Percentiles rank a stretch among this genome's conserved stretches.
Evolutionary conservation across 2,113 vertebrate species (phyloP).

Genomic region (Prinia subflava): DNA sequence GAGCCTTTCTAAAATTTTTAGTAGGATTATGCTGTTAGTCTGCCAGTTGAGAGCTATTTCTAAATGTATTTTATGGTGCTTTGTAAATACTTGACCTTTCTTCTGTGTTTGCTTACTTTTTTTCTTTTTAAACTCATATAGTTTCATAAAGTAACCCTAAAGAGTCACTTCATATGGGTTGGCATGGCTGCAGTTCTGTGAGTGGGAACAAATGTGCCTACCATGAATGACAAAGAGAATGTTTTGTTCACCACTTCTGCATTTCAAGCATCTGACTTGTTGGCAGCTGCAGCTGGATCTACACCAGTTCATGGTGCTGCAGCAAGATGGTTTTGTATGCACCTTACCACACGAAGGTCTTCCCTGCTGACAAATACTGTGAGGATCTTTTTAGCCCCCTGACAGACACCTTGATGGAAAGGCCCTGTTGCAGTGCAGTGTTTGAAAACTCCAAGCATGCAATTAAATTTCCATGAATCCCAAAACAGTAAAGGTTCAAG

Average conservation of each 20-base stretch:
- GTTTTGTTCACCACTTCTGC: neutral
- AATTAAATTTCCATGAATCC: neutral
- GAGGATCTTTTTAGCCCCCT: neutral
- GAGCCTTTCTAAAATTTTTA: neutral
- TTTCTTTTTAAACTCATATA: neutral
- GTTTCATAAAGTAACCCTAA: neutral
- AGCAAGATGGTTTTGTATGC: neutral
- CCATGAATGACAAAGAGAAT: neutral
- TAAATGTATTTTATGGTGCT: neutral
- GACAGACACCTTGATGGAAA: neutral
- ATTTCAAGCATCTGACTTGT: neutral
- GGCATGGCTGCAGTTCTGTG: neutral
- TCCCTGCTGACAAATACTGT: neutral
- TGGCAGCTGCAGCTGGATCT: neutral
- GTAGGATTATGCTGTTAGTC: neutral
- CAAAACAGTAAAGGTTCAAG: neutral
- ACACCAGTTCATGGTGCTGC: neutral
- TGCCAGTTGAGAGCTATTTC: neutral
- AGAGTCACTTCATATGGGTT: neutral
- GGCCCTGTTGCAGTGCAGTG: rapidly evolving
- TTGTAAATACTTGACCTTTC: slow-evolving; percentile 10
- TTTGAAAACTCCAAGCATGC: neutral
- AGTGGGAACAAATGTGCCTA: neutral
- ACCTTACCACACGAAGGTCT: neutral
- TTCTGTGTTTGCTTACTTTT: neutral